These are phyloP conservation scores for Antheraea yamamai DNA, from an alignment of 2,888 invertebrate species.

Conservation along the genomic window DNA sequence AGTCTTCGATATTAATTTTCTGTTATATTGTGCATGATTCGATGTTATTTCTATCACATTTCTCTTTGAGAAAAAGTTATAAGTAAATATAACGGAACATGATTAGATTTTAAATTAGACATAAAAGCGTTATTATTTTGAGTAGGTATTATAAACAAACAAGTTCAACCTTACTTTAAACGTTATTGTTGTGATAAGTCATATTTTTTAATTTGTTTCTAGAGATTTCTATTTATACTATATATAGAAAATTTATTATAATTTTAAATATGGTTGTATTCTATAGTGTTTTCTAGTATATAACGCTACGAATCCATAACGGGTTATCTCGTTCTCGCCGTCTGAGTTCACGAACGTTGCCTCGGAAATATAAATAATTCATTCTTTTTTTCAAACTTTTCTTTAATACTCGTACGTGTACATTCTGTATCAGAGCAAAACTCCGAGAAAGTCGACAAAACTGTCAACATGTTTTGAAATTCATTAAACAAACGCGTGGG, in stretches of 20 bases:
- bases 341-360: neutral
- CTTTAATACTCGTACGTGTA: neutral
- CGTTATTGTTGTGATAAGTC: too few relatives aligned
- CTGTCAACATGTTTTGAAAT: conserved; percentile 1
- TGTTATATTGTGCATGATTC: neutral
- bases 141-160: too few relatives aligned
- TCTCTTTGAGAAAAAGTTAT: too few relatives aligned
- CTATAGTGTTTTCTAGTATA: neutral
- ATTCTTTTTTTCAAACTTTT: neutral
- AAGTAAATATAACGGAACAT: too few relatives aligned
- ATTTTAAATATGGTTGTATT: too few relatives aligned
- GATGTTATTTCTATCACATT: neutral
- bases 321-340: neutral
- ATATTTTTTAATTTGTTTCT: too few relatives aligned
- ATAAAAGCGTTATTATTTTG: too few relatives aligned
- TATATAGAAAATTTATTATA: neutral
- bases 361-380: neutral
- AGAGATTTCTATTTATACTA: too few relatives aligned
- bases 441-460: neutral
- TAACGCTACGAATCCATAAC: neutral
- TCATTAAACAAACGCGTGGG: neutral
- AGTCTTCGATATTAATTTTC: neutral
- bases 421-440: neutral
- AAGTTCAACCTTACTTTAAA: too few relatives aligned
- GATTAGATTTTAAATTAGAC: too few relatives aligned